phyloP scores from a whole-genome alignment of 1,140 invertebrate genomes.

The Amyelois transitella region DNA sequence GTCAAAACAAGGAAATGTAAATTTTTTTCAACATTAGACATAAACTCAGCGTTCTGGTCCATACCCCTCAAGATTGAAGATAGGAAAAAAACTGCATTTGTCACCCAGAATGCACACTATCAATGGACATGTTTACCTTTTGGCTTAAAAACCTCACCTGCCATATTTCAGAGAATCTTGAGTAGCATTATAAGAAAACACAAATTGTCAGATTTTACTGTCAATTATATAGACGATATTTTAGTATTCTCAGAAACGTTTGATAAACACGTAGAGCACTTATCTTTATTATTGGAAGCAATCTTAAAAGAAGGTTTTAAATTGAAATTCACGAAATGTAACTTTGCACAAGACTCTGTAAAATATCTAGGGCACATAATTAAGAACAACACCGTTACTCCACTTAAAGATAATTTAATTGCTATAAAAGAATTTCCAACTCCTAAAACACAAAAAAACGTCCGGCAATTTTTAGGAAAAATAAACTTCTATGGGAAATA shows the following conservation, averaged over 20 bases:
- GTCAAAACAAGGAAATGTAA: slow-evolving; percentile 18
- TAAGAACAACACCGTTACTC: background rate
- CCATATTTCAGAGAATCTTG: no score
- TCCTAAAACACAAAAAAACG: slow-evolving; percentile 3
- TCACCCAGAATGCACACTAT: slow-evolving; percentile 28
- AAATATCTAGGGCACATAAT: slow-evolving; percentile 2
- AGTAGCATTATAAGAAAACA: slow-evolving; percentile 39
- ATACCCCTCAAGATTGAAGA: slow-evolving; percentile 38
- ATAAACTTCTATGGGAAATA: no score
- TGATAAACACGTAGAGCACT: slow-evolving; percentile 1
- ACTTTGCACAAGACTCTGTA: no score
- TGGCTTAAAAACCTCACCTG: no score
- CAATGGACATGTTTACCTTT: no score
- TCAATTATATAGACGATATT: slow-evolving; percentile 11
- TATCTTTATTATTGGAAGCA: no score
- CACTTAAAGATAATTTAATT: no score
- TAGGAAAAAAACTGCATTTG: slow-evolving; percentile 33
- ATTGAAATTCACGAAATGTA: background rate
- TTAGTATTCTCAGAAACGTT: slow-evolving; percentile 8
- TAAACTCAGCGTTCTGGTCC: slow-evolving; percentile 58
- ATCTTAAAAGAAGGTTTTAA: no score
- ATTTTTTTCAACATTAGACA: slow-evolving; percentile 45
- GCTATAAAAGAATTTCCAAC: background rate
- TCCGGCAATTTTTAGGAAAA: no score
- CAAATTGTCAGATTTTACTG: slow-evolving; percentile 24